A percentile compares a stretch with the other conserved stretches of the same genome.
phyloP scores from a whole-genome alignment of 2,888 invertebrate species.

The Bembecia ichneumoniformis region DNA sequence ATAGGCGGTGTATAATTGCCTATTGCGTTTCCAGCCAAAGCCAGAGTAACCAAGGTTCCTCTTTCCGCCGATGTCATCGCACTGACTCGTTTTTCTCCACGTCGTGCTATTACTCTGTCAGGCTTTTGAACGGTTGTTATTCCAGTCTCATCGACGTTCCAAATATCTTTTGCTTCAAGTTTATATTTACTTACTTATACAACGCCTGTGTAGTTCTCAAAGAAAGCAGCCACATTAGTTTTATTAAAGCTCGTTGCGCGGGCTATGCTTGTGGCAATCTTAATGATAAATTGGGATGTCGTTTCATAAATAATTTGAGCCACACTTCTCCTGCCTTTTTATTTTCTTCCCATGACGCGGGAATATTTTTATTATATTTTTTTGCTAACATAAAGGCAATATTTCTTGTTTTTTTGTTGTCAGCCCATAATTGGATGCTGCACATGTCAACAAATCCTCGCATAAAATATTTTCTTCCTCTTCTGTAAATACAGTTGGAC shows the following conservation, averaged over 20 bases:
- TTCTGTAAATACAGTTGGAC: constrained; percentile 9
- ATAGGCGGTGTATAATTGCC: constrained; percentile 10
- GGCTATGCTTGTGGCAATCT: constrained; percentile 11
- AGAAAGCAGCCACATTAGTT: constrained; percentile 7
- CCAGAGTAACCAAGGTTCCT: constrained; percentile 15
- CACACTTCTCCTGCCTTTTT: constrained; percentile 9
- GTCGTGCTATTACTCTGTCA: background rate
- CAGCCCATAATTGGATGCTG: constrained; percentile 7
- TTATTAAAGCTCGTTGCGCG: constrained; percentile 12
- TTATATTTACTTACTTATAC: background rate
- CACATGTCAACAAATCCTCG: constrained; percentile 10
- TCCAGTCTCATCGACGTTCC: constrained; percentile 36
- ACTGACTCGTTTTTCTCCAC: constrained; percentile 26
- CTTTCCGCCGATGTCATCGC: constrained; percentile 30
- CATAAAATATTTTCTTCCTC: constrained; percentile 9
- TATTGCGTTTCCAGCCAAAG: constrained; percentile 12
- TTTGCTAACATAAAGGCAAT: constrained; percentile 6
- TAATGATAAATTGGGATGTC: constrained; percentile 9
- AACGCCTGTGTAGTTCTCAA: background rate
- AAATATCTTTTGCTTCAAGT: constrained; percentile 22
- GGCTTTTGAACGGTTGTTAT: constrained; percentile 23
- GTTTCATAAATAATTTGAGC: constrained; percentile 8
- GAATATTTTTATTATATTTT: constrained; percentile 10
- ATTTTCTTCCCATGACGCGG: constrained; percentile 8
- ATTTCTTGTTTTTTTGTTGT: constrained; percentile 8